These are phyloP conservation scores for Thera obeliscata DNA, from an alignment of 2,888 invertebrate genomes.

Conservation along the genomic window DNA sequence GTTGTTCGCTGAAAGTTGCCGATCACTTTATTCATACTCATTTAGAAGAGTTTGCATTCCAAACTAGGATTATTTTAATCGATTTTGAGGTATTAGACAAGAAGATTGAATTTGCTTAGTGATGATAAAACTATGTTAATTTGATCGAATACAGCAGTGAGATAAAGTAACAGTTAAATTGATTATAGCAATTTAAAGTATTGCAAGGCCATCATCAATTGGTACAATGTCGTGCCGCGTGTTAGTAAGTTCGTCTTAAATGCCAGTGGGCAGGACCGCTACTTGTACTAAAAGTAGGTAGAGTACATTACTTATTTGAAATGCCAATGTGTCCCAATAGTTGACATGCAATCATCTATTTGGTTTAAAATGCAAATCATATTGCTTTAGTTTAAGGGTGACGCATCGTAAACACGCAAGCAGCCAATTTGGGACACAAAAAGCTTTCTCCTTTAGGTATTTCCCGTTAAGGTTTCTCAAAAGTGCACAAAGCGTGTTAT, in stretches of 20 bases:
- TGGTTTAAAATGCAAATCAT: constrained; percentile 46
- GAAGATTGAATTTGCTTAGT: constrained; percentile 31
- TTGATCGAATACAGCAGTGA: constrained; percentile 52
- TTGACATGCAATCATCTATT: constrained; percentile 46
- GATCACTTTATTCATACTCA: constrained; percentile 35
- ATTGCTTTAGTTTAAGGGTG: constrained; percentile 31
- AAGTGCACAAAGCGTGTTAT: constrained; percentile 34
- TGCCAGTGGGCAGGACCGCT: constrained; percentile 66
- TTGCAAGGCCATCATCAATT: constrained; percentile 62
- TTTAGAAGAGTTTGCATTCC: constrained; percentile 10
- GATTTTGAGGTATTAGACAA: constrained; percentile 9
- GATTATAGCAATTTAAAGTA: constrained; percentile 58
- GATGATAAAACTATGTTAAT: constrained; percentile 52
- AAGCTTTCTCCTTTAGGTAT: constrained; percentile 20
- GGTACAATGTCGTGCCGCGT: constrained; percentile 64
- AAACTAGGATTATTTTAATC: background rate
- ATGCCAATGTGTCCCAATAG: constrained; percentile 53
- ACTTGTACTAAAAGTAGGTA: constrained; percentile 54
- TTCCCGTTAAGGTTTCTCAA: constrained; percentile 22
- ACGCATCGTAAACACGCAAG: constrained; percentile 39
- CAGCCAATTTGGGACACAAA: constrained; percentile 28
- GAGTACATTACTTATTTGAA: constrained; percentile 47
- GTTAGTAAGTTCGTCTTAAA: constrained; percentile 65
- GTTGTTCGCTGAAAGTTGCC: constrained; percentile 79
- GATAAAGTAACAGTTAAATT: constrained; percentile 56